Evolutionary conservation across 2,888 invertebrate species (phyloP).

Genomic region (Hartigia nigra): DNA sequence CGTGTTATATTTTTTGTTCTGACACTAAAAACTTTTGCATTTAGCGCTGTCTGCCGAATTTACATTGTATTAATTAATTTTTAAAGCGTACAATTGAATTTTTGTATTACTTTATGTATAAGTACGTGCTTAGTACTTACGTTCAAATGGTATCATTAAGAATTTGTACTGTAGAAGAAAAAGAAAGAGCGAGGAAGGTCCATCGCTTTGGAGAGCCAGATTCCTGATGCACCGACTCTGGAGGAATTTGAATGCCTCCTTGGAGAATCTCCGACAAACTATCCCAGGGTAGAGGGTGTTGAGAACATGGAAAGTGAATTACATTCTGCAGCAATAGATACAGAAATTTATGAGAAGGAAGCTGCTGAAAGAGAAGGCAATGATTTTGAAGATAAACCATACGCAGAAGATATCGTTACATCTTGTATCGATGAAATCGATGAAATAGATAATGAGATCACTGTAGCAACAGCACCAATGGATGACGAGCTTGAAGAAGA

Average conservation of each 20-base stretch:
- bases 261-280: constrained; percentile 62
- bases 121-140: background rate
- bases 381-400: background rate
- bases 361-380: constrained; percentile 8
- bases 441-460: constrained; percentile 16
- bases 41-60: background rate
- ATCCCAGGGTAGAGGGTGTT: constrained; percentile 59
- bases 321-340: constrained; percentile 62
- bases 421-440: constrained; percentile 14
- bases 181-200: constrained; percentile 52
- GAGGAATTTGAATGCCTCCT: constrained; percentile 62
- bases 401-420: constrained; percentile 19
- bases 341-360: constrained; percentile 56
- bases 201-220: constrained; percentile 47
- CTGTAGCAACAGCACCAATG: constrained; percentile 6
- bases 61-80: background rate
- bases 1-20: background rate
- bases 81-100: background rate
- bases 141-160: background rate
- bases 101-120: background rate
- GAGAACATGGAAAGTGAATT: constrained; percentile 64
- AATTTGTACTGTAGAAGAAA: constrained; percentile 44
- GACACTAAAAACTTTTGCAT: background rate
- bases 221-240: constrained; percentile 61
- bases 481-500: constrained; percentile 18